These are phyloP conservation scores for Drosophila rubida DNA, from an alignment of 2,888 invertebrate species.

Conservation along the genomic window DNA sequence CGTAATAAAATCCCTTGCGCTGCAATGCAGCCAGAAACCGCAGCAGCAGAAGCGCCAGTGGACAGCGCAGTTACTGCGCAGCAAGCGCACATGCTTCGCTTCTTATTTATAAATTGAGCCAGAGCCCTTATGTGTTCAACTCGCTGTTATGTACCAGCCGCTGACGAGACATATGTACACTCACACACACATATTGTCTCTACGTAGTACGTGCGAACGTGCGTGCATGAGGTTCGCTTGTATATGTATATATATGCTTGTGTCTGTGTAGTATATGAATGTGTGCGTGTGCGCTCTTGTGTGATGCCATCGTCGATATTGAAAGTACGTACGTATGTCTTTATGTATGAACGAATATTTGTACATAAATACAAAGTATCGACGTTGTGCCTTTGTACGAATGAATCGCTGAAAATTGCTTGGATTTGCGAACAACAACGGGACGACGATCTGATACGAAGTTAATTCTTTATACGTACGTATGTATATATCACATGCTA, in stretches of 20 bases:
- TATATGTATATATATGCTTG: conserved; percentile 47
- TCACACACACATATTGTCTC: conserved; percentile 55
- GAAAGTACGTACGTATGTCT: conserved; percentile 62
- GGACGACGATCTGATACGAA: conserved; percentile 75
- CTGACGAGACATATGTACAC: conserved; percentile 56
- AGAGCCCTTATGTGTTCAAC: conserved; percentile 79
- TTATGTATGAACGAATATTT: conserved; percentile 53
- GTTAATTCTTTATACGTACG: conserved; percentile 61
- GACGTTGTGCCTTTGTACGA: conserved; percentile 53
- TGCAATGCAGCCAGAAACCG: conserved; percentile 63
- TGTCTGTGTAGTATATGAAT: conserved; percentile 60
- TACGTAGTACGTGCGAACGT: conserved; percentile 66
- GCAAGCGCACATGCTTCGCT: conserved; percentile 68
- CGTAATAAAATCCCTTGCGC: conserved; percentile 79
- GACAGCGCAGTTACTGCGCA: conserved; percentile 64
- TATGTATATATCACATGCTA: conserved; percentile 23
- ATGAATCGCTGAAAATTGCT: conserved; percentile 70
- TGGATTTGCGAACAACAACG: conserved; percentile 78
- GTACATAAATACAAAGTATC: conserved; percentile 60
- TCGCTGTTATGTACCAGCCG: conserved; percentile 68
- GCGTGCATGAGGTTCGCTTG: conserved; percentile 63
- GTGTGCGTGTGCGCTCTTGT: conserved; percentile 58
- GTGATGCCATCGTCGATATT: conserved; percentile 80
- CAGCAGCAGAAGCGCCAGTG: conserved; percentile 3
- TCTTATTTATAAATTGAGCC: conserved; percentile 79